A percentile compares a stretch with the other conserved stretches of the same genome.
phyloP scores from a whole-genome alignment of 1,140 invertebrate species.

The Sycobia sp. region DNA sequence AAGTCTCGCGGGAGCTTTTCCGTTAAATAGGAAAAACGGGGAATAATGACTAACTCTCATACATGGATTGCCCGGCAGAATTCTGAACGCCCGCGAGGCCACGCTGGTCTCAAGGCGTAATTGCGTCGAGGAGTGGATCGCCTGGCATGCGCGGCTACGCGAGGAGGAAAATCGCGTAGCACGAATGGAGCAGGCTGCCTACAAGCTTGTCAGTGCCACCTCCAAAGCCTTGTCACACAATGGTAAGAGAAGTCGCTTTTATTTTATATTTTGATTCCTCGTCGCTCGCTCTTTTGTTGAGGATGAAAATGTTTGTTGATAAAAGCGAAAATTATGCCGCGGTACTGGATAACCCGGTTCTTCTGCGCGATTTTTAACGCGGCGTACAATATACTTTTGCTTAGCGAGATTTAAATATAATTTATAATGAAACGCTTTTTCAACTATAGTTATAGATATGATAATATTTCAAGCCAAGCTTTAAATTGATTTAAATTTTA shows the following conservation, averaged over 20 bases:
- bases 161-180: conserved; percentile 56
- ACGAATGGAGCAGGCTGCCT: conserved; percentile 58
- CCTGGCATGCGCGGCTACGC: conserved; percentile 56
- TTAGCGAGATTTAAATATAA: too few relatives aligned
- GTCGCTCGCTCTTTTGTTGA: too few relatives aligned
- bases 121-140: conserved; percentile 59
- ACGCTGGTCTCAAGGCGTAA: conserved; percentile 56
- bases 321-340: too few relatives aligned
- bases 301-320: neutral
- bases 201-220: conserved; percentile 55
- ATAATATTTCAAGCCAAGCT: too few relatives aligned
- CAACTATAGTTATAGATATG: too few relatives aligned
- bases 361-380: too few relatives aligned
- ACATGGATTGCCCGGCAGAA: conserved; percentile 42
- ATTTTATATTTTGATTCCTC: too few relatives aligned
- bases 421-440: too few relatives aligned
- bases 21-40: conserved; percentile 8
- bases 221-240: conserved; percentile 54
- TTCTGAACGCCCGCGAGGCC: conserved; percentile 56
- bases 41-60: neutral
- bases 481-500: too few relatives aligned
- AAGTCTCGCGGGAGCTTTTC: conserved; percentile 6
- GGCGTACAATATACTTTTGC: too few relatives aligned
- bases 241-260: conserved; percentile 42
- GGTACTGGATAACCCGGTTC: too few relatives aligned